These are phyloP conservation scores for Piscicola geometra DNA, from an alignment of 2,888 invertebrate genomes.

Conservation along the genomic window DNA sequence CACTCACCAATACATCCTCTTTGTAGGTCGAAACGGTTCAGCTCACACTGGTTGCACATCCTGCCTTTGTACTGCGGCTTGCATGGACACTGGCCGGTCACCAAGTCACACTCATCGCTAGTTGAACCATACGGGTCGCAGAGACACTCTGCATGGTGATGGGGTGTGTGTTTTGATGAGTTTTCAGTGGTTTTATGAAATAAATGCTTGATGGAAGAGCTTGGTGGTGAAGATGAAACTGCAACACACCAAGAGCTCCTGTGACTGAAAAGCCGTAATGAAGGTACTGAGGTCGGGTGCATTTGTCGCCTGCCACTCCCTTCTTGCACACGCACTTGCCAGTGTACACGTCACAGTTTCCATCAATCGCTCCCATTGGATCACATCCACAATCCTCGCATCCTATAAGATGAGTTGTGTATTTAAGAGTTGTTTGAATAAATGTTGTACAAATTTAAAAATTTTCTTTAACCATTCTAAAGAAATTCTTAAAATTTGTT, in stretches of 20 bases:
- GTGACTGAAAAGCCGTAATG: constrained; percentile 58
- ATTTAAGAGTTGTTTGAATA: no score
- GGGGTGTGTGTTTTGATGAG: background rate
- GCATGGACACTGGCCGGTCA: constrained; percentile 62
- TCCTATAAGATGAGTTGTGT: no score
- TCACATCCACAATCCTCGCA: constrained; percentile 67
- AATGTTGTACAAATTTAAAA: no score
- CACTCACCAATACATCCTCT: constrained; percentile 63
- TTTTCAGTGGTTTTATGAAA: background rate
- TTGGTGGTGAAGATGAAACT: background rate
- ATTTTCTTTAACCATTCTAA: no score
- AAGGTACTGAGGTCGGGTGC: constrained; percentile 75
- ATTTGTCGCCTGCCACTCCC: constrained; percentile 80
- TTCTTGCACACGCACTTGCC: constrained; percentile 63
- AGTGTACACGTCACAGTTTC: constrained; percentile 72
- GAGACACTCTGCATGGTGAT: constrained; percentile 64
- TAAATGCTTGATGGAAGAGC: no score
- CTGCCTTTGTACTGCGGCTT: constrained; percentile 74
- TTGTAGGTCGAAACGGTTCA: constrained; percentile 87
- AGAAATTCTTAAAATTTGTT: no score
- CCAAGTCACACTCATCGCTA: constrained; percentile 77
- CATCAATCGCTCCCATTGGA: constrained; percentile 68
- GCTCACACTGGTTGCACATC: constrained; percentile 87
- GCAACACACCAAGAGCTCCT: constrained; percentile 57
- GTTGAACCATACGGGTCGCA: constrained; percentile 77